A percentile compares a stretch with the other conserved stretches of the same genome.
These are phyloP conservation scores for Oceanodroma tethys DNA, from an alignment of 2,113 vertebrate genomes.

Conservation along the genomic window DNA sequence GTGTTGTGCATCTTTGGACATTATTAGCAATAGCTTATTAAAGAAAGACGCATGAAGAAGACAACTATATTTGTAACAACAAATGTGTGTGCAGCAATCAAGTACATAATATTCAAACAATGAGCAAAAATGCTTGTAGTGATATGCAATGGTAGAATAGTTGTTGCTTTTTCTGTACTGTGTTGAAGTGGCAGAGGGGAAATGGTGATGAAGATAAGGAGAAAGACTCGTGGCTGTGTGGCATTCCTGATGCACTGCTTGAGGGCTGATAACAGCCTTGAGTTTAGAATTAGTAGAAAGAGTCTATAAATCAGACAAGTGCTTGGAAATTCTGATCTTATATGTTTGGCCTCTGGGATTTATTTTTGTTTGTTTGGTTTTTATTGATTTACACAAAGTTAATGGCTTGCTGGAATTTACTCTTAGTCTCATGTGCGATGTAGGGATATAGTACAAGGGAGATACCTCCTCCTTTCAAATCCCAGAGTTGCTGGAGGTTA, in stretches of 20 bases:
- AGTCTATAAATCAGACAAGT: constrained; percentile 33
- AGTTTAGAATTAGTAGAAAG: not conserved
- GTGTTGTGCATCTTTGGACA: not conserved
- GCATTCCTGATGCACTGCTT: not conserved
- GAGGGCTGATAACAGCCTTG: not conserved
- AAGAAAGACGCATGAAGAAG: not conserved
- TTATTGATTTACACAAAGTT: constrained; percentile 37
- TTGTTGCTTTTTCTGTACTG: not conserved
- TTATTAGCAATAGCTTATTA: not conserved
- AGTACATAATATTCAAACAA: not conserved
- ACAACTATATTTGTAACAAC: not conserved
- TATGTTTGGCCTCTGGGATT: not conserved
- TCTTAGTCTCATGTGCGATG: constrained; percentile 31
- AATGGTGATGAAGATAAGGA: not conserved
- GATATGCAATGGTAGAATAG: not conserved
- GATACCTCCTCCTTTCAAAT: not conserved
- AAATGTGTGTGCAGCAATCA: not conserved
- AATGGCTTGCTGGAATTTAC: constrained; percentile 47
- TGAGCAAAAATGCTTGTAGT: not conserved
- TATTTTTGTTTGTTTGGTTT: constrained; percentile 50
- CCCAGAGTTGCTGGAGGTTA: constrained; percentile 14
- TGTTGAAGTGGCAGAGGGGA: not conserved
- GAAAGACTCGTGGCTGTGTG: not conserved
- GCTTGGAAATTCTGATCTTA: constrained; percentile 30
- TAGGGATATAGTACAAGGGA: constrained; percentile 20